Conservation (phyloP, 2,888 invertebrate genomes). For the Aspidiotus destructor region DNA sequence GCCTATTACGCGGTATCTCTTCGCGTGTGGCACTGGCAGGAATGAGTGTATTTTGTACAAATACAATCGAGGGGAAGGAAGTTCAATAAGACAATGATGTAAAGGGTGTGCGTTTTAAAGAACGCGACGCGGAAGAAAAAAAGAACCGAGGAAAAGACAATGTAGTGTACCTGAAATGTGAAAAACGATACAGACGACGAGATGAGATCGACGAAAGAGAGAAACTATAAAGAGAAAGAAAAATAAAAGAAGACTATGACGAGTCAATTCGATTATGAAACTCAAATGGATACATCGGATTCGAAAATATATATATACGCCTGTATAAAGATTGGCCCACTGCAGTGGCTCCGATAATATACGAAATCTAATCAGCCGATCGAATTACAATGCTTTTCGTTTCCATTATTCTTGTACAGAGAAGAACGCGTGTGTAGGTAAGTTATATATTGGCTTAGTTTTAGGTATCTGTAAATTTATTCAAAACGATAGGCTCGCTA, state of each 20-base stretch:
- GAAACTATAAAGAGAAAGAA: not conserved
- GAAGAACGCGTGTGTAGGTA: too few species aligned
- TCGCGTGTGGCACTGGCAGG: not conserved
- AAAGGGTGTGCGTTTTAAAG: constrained; percentile 6
- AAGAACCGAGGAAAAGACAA: not conserved
- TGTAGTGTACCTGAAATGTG: not conserved
- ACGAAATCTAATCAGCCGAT: too few species aligned
- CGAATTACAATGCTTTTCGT: too few species aligned
- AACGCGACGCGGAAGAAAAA: not conserved
- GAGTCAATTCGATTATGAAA: constrained; percentile 2
- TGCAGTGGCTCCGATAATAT: too few species aligned
- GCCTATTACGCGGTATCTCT: not conserved
- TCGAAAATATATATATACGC: too few species aligned
- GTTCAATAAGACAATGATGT: not conserved
- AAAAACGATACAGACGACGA: too few species aligned
- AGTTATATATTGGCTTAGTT: too few species aligned
- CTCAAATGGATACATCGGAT: too few species aligned
- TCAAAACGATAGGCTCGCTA: too few species aligned
- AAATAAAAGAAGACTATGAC: constrained; percentile 4
- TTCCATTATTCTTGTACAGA: too few species aligned
- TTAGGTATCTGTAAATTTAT: too few species aligned
- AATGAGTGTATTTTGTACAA: not conserved
- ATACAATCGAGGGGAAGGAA: constrained; percentile 6
- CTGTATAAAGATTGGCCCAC: too few species aligned
- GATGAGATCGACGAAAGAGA: not conserved